These are phyloP conservation scores for Trissonchulus latispiculum DNA, from an alignment of 2,888 invertebrate genomes.

Conservation along the genomic window DNA sequence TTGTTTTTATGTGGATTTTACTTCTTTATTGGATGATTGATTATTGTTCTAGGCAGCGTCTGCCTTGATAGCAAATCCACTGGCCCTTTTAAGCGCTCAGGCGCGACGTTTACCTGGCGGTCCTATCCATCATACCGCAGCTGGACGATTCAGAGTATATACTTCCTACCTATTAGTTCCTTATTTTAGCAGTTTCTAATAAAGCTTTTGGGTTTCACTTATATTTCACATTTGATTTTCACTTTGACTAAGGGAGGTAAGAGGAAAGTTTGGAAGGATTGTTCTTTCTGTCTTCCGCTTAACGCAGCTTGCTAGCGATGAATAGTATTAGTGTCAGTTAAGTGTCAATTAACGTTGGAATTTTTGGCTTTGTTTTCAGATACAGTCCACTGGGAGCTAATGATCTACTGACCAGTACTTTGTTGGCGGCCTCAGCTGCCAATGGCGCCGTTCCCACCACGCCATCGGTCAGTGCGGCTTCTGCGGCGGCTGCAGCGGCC, in stretches of 20 bases:
- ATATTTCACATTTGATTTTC: too few relatives aligned
- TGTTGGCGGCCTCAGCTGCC: slow-evolving; percentile 13
- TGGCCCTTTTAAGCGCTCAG: slow-evolving; percentile 30
- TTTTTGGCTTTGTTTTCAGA: slow-evolving; percentile 50
- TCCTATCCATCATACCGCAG: slow-evolving; percentile 31
- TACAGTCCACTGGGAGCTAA: slow-evolving; percentile 68
- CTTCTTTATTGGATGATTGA: too few relatives aligned
- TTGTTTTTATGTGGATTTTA: too few relatives aligned
- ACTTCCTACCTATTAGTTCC: too few relatives aligned
- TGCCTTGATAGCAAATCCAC: slow-evolving; percentile 28
- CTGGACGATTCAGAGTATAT: slow-evolving; percentile 25
- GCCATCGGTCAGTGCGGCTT: not conserved
- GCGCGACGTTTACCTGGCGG: slow-evolving; percentile 51
- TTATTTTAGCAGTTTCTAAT: too few relatives aligned
- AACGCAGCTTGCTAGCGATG: too few relatives aligned
- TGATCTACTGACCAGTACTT: slow-evolving; percentile 55
- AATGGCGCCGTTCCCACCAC: slow-evolving; percentile 1
- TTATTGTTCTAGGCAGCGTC: slow-evolving; percentile 30
- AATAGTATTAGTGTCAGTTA: too few relatives aligned
- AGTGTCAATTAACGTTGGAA: too few relatives aligned
- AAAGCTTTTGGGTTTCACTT: too few relatives aligned
- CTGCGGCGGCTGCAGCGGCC: slow-evolving; percentile 9
- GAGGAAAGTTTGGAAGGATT: too few relatives aligned
- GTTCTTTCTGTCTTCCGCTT: too few relatives aligned
- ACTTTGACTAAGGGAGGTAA: too few relatives aligned